Base-by-base conservation (phyloP, 2,888 invertebrate species). In the Pachydiplax longipennis region DNA sequence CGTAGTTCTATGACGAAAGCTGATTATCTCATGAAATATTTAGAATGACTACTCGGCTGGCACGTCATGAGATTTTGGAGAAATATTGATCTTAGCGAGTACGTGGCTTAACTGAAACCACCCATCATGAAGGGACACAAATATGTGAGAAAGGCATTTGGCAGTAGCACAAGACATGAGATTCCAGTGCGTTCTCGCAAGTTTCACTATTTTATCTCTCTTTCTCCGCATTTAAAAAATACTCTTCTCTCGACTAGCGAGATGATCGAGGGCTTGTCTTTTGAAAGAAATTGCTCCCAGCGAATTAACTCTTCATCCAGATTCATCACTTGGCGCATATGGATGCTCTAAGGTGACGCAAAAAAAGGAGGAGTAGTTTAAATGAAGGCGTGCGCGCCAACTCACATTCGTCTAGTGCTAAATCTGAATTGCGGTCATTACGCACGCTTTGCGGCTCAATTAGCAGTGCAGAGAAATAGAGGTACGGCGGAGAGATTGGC, bases 401-500 rank as follows among this genome's bases (percentile, higher is more conserved):
- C 83, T 61, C 87, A n/a, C 65, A 87, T 61, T 65, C 61, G 37
- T 22, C 87, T 61, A 40, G 61, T 37, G 37, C 61, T 65, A 61
- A 87, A 35, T 87, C 35, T 12, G 65, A n/a, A 58, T 53, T 35
- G 40, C 31, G 37, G 61, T 87, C 87, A 87, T 87, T 87, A 87
- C 61, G 35, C 61, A 65, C 61, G 61, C 53, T 61, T 87, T 65
- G 61, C 87, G 37, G n/a, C 87, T 87, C 87, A 87, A 87, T 87
- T 87, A 87, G 65, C 37, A 61, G 61, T 35, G 61, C 61, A 65
- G 40, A 61, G n/a, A 40, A 37, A 35, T 83, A 35, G 83, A 58
- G 83, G 83, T 53, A 58, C 83, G 22, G 58, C 58, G 31, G 25
- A 15, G 83, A 83, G 83, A 83, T 83, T 87, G 87, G 87, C 87